These are phyloP conservation scores for Dasypogon diadema DNA, from an alignment of 2,888 invertebrate genomes.

Conservation along the genomic window DNA sequence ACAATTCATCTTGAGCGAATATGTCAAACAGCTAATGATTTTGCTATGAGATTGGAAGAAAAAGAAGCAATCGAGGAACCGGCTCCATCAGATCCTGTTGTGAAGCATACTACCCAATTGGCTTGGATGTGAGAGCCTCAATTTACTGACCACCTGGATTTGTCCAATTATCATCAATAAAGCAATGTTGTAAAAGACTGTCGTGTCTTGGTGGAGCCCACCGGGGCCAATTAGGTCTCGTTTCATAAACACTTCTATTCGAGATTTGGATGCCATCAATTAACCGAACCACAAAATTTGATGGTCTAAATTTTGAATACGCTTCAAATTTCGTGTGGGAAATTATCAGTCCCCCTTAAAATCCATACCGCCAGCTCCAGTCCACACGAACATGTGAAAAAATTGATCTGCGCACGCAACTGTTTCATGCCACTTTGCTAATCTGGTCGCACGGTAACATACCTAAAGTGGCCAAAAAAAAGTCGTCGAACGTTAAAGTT, in stretches of 20 bases:
- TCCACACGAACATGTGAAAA: background rate
- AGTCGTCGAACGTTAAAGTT: background rate
- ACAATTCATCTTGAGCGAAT: conserved; percentile 38
- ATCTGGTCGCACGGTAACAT: background rate
- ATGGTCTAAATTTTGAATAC: background rate
- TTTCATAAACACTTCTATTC: background rate
- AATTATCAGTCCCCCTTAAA: conserved; percentile 3
- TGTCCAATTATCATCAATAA: conserved; percentile 42
- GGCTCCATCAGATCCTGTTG: background rate
- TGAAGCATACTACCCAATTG: background rate
- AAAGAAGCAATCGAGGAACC: background rate
- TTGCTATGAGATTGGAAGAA: background rate
- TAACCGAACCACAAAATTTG: background rate
- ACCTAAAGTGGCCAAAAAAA: background rate
- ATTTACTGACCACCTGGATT: conserved; percentile 17
- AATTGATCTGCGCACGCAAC: background rate
- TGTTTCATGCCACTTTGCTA: background rate
- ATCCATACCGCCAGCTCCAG: no score
- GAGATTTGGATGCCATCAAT: conserved; percentile 14
- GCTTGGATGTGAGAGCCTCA: background rate
- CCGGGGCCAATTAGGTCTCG: conserved; percentile 18
- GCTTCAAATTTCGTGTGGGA: conserved; percentile 2
- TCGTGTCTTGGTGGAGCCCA: background rate
- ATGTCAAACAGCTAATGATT: conserved; percentile 18
- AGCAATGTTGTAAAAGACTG: conserved; percentile 8